Percentiles rank a stretch among this genome's conserved stretches.
phyloP scores from a whole-genome alignment of 2,113 vertebrate genomes.

The Rhinopomastus cyanomelas region DNA sequence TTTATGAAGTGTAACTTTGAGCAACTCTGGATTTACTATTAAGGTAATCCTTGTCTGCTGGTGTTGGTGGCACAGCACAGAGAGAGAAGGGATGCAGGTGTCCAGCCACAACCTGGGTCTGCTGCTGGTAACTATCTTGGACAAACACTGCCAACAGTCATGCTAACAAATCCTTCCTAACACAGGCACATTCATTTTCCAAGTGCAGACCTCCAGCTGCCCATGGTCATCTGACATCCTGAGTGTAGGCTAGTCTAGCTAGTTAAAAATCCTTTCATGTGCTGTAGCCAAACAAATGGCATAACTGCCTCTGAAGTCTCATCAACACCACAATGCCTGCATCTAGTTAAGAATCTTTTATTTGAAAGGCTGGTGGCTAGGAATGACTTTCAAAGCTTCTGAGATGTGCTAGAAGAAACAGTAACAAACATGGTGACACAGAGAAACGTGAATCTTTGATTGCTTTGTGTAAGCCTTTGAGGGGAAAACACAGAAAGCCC shows the following conservation, averaged over 20 bases:
- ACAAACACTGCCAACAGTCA: neutral
- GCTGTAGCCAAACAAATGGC: neutral
- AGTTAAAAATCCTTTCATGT: neutral
- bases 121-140: neutral
- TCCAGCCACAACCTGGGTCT: neutral
- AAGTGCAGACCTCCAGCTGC: neutral
- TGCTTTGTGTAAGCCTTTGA: neutral
- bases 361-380: neutral
- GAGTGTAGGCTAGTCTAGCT: neutral
- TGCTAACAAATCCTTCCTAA: neutral
- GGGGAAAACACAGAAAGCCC: neutral
- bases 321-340: neutral
- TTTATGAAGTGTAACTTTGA: neutral
- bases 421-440: neutral
- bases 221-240: neutral
- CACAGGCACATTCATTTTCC: neutral
- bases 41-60: neutral
- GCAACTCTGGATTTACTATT: neutral
- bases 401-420: neutral
- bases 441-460: fast-evolving
- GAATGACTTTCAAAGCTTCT: neutral
- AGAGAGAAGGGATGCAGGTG: neutral
- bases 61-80: neutral
- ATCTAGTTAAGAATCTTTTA: neutral
- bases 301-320: neutral